Percentiles rank a stretch among this genome's conserved stretches.
These are phyloP conservation scores for Zaprionus nigranus DNA, from an alignment of 1,140 invertebrate species.

Conservation along the genomic window DNA sequence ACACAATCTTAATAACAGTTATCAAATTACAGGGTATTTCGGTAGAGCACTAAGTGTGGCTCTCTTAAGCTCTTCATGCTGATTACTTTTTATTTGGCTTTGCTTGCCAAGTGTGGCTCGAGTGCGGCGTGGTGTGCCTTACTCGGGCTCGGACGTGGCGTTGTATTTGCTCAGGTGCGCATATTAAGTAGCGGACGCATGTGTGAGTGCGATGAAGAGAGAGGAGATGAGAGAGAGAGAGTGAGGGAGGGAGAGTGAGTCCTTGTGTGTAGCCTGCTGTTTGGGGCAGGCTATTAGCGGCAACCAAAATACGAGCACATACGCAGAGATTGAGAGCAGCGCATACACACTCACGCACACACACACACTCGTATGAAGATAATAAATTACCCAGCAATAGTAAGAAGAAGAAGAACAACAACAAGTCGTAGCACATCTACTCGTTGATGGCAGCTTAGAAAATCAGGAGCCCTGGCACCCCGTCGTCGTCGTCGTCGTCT, in stretches of 20 bases:
- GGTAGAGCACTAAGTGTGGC: neutral
- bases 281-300: slow-evolving; percentile 65
- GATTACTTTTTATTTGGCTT: slow-evolving; percentile 30
- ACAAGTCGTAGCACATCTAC: slow-evolving; percentile 11
- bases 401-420: slow-evolving; percentile 27
- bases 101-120: slow-evolving; percentile 38
- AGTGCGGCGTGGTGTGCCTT: slow-evolving; percentile 58
- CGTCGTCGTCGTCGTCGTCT: neutral
- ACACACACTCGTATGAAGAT: slow-evolving; percentile 60
- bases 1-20: neutral
- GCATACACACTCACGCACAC: slow-evolving; percentile 25
- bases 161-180: slow-evolving; percentile 70
- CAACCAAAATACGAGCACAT: slow-evolving; percentile 35
- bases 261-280: slow-evolving; percentile 48
- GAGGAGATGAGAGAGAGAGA: neutral
- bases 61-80: slow-evolving; percentile 5
- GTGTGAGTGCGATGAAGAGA: slow-evolving; percentile 15
- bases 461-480: slow-evolving; percentile 46
- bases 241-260: neutral
- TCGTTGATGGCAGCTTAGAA: slow-evolving; percentile 34
- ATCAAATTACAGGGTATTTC: slow-evolving; percentile 3
- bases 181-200: slow-evolving; percentile 74
- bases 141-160: slow-evolving; percentile 40
- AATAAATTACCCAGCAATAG: slow-evolving; percentile 65
- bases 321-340: slow-evolving; percentile 31